These are phyloP conservation scores for Nylanderia fulva DNA, from an alignment of 1,140 invertebrate species.

Conservation along the genomic window DNA sequence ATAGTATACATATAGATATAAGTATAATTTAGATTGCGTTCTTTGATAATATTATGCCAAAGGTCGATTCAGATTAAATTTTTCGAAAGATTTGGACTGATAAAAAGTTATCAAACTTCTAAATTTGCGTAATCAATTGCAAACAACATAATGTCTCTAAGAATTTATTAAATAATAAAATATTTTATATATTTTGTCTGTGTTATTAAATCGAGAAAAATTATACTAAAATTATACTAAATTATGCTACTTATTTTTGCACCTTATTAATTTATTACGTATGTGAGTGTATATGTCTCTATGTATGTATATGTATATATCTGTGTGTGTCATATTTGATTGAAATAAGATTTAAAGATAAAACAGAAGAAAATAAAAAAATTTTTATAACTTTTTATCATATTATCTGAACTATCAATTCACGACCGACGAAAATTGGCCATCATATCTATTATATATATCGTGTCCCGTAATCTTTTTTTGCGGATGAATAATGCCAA, in stretches of 20 bases:
- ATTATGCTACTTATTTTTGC: not conserved
- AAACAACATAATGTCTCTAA: not conserved
- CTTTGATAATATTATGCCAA: not conserved
- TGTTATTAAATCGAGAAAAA: not conserved
- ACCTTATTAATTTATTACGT: not conserved
- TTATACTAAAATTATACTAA: not conserved
- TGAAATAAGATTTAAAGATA: not conserved
- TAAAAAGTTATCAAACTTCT: not conserved
- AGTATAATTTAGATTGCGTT: not conserved
- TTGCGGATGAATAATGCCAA: not conserved
- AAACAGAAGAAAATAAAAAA: not conserved
- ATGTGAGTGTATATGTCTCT: slow-evolving; percentile 22
- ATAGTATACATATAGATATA: too few relatives aligned
- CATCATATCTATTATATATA: not conserved
- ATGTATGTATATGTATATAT: not conserved
- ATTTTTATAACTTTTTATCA: not conserved
- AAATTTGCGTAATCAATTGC: not conserved
- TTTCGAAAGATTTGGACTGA: not conserved
- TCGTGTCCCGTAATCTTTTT: not conserved
- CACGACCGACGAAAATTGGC: not conserved
- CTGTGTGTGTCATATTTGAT: not conserved
- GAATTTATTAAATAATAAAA: not conserved
- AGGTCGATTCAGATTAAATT: slow-evolving; percentile 3
- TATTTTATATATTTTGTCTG: not conserved
- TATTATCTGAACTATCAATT: not conserved